phyloP scores from a whole-genome alignment of 2,797 vertebrate species.

The Etheostoma perlongum region DNA sequence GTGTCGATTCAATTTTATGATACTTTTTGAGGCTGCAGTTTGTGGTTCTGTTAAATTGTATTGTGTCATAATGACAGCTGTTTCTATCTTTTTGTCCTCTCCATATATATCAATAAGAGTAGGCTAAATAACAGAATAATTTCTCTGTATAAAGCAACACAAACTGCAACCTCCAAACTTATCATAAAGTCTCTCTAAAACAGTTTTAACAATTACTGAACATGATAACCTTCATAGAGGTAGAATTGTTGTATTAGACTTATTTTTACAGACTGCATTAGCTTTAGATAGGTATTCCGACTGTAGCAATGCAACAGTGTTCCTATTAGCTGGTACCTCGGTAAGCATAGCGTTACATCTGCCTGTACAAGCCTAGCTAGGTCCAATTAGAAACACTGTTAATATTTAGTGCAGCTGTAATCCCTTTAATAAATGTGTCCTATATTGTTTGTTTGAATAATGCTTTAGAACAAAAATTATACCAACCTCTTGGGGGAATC shows the following conservation, averaged over 20 bases:
- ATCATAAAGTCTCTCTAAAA: not conserved
- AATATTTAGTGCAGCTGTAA: too few species aligned
- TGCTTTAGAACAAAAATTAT: not conserved
- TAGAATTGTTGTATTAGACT: not conserved
- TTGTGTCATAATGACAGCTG: not conserved
- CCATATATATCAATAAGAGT: not conserved
- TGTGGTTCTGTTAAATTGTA: not conserved
- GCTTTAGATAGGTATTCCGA: too few species aligned
- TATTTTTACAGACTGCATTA: not conserved
- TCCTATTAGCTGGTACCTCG: not conserved
- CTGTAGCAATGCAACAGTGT: not conserved
- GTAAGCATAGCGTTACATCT: not conserved
- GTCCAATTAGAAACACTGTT: not conserved
- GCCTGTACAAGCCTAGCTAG: not conserved
- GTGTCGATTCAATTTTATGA: not conserved
- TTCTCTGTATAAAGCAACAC: not conserved
- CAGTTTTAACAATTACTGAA: not conserved
- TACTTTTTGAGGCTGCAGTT: not conserved
- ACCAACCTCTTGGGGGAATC: not conserved
- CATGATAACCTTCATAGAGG: not conserved
- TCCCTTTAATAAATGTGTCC: not conserved
- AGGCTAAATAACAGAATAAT: not conserved
- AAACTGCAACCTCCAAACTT: not conserved
- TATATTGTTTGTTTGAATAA: not conserved
- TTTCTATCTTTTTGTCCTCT: not conserved